Evolutionary conservation across 2,797 vertebrate genomes (phyloP), one percentile per base, ranked within the genome.

Genomic region (Poeciliopsis paucimaculata): DNA sequence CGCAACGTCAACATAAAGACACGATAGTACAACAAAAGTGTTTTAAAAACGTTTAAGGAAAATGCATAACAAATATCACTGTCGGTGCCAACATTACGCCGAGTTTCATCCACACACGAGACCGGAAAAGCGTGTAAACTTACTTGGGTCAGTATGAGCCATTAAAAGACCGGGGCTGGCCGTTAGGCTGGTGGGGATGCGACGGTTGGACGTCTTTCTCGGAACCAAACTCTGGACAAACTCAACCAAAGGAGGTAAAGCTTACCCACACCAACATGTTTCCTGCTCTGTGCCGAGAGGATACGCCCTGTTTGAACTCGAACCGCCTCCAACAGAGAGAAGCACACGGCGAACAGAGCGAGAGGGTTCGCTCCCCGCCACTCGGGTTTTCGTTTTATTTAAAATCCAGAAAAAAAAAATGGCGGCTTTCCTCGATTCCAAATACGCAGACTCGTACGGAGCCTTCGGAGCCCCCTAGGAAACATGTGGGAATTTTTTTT

Each of bases 301-400:
- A 88, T 70, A 92, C 92, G 87, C 93, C 94, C 89, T 84, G 79
- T 51, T 87, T 82, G 86, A 82, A 87, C 78, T 0, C 74, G 23
- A 20, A 60, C 75, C 2, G 71, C 80, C 77, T 28, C 43, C 31
- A 9, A 16, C 85, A 74, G n/a, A 85, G 78, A 83, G 76, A 1
- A 49, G n/a, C 1, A 1, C 23, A 15, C 41, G 0, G 11, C 5
- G 8, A 28, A 10, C 0, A 10, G 45, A 46, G 62, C 57, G 18
- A 87, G 84, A 89, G 31, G 3, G 5, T 0, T 72, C 82, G 0
- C 77, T 0, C 0, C 4, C 0, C 60, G 0, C 4, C 8, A 83
- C 83, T 88, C 89, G 82, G 81, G 78, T 0, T 0, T 84, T 85
- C 13, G 76, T 55, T 57, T 39, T 23, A 9, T 18, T 64, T 70